Conservation (phyloP, 2,797 vertebrate species). For the Peromyscus eremicus region DNA sequence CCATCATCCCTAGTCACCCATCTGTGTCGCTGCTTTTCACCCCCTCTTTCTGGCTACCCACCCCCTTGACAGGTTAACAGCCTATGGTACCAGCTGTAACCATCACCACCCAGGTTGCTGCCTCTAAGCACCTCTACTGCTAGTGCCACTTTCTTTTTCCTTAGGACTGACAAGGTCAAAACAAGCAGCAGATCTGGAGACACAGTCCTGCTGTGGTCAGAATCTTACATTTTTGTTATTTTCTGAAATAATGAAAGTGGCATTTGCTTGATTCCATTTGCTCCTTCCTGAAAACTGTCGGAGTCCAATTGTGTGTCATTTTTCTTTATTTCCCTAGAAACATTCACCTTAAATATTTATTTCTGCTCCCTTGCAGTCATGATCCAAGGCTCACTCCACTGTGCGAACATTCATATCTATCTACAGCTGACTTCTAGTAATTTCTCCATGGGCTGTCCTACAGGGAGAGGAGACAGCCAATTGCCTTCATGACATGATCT, state of each 20-base stretch:
- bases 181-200: not conserved
- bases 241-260: constrained; percentile 24
- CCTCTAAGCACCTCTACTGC: not conserved
- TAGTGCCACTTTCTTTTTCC: not conserved
- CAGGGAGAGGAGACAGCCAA: constrained; percentile 20
- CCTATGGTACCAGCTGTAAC: not conserved
- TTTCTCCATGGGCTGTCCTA: constrained; percentile 33
- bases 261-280: not conserved
- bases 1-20: not conserved
- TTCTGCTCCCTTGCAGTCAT: not conserved
- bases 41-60: not conserved
- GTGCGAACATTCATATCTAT: constrained; percentile 4
- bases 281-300: constrained; percentile 31
- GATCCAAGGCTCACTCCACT: not conserved
- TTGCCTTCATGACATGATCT: not conserved
- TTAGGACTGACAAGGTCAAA: not conserved
- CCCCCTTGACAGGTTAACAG: not conserved
- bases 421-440: not conserved
- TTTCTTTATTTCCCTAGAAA: constrained; percentile 52
- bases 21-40: too few relatives aligned
- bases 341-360: constrained; percentile 64
- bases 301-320: not conserved
- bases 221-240: not conserved
- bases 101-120: not conserved
- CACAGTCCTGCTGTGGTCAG: not conserved